A percentile compares a stretch with the other conserved stretches of the same genome.
Evolutionary conservation across 2,113 vertebrate species (phyloP).

Genomic region (Chaetodon auriga): DNA sequence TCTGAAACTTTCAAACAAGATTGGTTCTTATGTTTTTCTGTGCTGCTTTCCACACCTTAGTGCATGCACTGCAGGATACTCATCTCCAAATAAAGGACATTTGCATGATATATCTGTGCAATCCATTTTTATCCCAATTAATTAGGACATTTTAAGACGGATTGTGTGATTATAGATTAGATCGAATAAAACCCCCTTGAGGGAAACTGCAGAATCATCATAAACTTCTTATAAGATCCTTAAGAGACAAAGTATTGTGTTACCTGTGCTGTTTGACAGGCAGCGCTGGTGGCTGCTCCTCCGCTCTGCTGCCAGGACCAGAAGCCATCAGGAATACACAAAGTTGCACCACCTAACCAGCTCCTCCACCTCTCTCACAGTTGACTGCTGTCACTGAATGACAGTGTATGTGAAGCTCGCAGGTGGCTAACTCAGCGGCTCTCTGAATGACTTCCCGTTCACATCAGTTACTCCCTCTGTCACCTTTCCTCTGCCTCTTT

Average conservation of each 20-base stretch:
- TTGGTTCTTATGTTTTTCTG: neutral
- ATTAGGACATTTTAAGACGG: neutral
- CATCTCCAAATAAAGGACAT: neutral
- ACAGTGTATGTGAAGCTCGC: constrained; percentile 12
- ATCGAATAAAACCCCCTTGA: neutral
- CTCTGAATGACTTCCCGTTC: constrained; percentile 34
- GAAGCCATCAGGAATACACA: constrained; percentile 62
- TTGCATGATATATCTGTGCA: neutral
- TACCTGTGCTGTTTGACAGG: constrained; percentile 83
- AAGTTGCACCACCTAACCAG: constrained; percentile 3
- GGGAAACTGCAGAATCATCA: neutral
- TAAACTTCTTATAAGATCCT: neutral
- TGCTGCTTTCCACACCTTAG: neutral
- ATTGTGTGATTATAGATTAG: neutral
- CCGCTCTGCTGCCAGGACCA: constrained; percentile 6
- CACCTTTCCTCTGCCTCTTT: constrained; percentile 21
- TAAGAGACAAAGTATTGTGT: constrained; percentile 18
- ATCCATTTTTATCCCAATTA: neutral
- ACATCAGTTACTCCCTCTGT: constrained; percentile 32
- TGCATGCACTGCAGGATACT: neutral
- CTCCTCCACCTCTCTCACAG: constrained; percentile 22
- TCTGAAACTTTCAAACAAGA: neutral
- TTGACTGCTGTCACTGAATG: constrained; percentile 33
- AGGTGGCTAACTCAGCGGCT: constrained; percentile 30
- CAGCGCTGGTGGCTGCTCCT: constrained; percentile 71